These are phyloP conservation scores for Leuctra nigra DNA, from an alignment of 2,888 invertebrate species.

Conservation along the genomic window DNA sequence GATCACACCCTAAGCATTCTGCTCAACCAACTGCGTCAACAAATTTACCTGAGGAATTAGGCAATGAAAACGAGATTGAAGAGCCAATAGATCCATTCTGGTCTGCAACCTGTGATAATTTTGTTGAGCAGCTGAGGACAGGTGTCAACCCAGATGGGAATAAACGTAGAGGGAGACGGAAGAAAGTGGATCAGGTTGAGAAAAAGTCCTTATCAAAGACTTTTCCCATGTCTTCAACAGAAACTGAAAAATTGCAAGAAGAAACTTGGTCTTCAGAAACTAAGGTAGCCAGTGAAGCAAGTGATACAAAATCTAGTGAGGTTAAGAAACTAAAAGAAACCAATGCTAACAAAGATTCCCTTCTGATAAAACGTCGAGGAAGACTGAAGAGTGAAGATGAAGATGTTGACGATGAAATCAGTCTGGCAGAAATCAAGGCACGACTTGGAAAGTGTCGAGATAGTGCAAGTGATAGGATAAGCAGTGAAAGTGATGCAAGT, in stretches of 20 bases:
- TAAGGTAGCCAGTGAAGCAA: background rate
- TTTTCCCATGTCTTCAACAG: too few species aligned
- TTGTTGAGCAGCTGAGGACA: slow-evolving; percentile 65
- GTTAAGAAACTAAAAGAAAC: slow-evolving; percentile 33
- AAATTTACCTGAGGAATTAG: slow-evolving; percentile 12
- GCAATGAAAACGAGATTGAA: slow-evolving; percentile 29
- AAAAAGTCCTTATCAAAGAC: too few species aligned
- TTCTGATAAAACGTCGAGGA: slow-evolving; percentile 23
- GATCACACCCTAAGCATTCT: slow-evolving; percentile 50
- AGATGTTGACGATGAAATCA: slow-evolving; percentile 35
- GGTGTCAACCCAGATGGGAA: slow-evolving; percentile 36
- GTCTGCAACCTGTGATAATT: slow-evolving; percentile 67
- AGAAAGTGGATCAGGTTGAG: slow-evolving; percentile 31
- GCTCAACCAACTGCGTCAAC: background rate
- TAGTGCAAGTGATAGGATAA: slow-evolving; percentile 33
- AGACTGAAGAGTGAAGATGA: slow-evolving; percentile 27
- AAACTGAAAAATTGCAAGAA: slow-evolving; percentile 20
- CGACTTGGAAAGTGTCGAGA: slow-evolving; percentile 31
- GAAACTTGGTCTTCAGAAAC: slow-evolving; percentile 33
- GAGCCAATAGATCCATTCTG: slow-evolving; percentile 45
- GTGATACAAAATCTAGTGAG: slow-evolving; percentile 24
- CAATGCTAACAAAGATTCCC: slow-evolving; percentile 35
- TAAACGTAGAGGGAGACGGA: slow-evolving; percentile 31
- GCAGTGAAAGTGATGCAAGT: slow-evolving; percentile 38
- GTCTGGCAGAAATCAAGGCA: slow-evolving; percentile 38